These are phyloP conservation scores for Cecropterus lyciades DNA, from an alignment of 1,140 invertebrate genomes.

Conservation along the genomic window DNA sequence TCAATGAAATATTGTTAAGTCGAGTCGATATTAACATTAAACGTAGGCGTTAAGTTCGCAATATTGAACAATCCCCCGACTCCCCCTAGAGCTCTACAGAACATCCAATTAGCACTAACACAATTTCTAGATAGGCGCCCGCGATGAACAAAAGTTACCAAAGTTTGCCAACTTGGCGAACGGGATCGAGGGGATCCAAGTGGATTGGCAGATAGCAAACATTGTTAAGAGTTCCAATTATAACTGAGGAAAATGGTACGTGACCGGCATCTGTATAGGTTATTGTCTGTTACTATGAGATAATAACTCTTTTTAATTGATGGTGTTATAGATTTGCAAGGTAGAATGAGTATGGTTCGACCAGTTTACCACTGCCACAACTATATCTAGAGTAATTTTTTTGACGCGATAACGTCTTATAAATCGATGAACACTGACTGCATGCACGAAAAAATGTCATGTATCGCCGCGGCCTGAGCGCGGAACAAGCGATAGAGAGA, in stretches of 20 bases:
- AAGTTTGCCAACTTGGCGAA: not conserved
- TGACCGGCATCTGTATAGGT: not conserved
- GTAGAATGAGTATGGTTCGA: no score
- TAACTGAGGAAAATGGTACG: not conserved
- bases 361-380: no score
- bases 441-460: no score
- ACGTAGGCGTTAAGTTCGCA: no score
- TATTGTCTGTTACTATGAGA: not conserved
- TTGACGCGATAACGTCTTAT: no score
- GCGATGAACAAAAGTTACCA: not conserved
- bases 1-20: no score
- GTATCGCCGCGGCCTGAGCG: no score
- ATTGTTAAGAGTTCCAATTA: not conserved
- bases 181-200: not conserved
- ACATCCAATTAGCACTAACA: not conserved
- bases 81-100: not conserved
- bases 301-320: no score
- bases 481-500: no score
- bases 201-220: not conserved
- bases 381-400: no score
- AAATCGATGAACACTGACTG: no score
- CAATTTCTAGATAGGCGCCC: not conserved
- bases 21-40: not conserved
- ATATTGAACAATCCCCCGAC: not conserved
- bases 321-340: no score